Evolutionary conservation across 2,797 vertebrate species (phyloP).

Genomic region (Neosilurus mollespiculum): DNA sequence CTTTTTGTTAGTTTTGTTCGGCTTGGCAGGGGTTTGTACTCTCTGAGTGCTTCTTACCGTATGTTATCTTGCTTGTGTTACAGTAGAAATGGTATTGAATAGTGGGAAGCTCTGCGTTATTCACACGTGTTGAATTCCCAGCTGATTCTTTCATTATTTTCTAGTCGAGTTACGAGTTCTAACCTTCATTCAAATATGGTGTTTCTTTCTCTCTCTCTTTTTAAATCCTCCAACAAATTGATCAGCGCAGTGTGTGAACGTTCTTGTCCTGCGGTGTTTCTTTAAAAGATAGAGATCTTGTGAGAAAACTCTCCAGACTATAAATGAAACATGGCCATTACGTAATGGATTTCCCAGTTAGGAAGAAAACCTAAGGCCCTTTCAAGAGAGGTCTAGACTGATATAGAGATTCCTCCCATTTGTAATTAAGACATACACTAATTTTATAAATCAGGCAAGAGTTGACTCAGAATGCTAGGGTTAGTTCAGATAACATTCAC

Average conservation of each 20-base stretch:
- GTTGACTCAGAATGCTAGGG: neutral
- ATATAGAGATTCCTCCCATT: neutral
- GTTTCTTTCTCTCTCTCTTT: neutral
- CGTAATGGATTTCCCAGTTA: neutral
- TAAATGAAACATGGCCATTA: conserved; percentile 4
- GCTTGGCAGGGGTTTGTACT: too few species aligned
- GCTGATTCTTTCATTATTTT: neutral
- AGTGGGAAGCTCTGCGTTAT: neutral
- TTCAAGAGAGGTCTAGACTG: neutral
- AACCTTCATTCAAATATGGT: neutral
- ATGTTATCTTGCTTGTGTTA: too few species aligned
- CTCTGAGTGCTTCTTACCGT: too few species aligned
- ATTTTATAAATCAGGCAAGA: neutral
- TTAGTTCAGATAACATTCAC: conserved; percentile 3
- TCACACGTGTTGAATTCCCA: neutral
- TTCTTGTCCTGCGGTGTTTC: neutral
- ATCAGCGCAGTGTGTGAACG: neutral
- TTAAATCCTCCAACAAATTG: neutral
- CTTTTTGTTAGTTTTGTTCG: too few species aligned
- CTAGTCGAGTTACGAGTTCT: neutral
- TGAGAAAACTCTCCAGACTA: neutral
- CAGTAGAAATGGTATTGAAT: neutral
- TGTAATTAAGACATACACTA: too few species aligned
- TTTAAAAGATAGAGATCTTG: neutral
- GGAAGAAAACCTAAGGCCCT: too few species aligned